Percentiles rank a stretch among this genome's conserved stretches.
phyloP scores from a whole-genome alignment of 2,113 vertebrate genomes.

The Globicephala melas region DNA sequence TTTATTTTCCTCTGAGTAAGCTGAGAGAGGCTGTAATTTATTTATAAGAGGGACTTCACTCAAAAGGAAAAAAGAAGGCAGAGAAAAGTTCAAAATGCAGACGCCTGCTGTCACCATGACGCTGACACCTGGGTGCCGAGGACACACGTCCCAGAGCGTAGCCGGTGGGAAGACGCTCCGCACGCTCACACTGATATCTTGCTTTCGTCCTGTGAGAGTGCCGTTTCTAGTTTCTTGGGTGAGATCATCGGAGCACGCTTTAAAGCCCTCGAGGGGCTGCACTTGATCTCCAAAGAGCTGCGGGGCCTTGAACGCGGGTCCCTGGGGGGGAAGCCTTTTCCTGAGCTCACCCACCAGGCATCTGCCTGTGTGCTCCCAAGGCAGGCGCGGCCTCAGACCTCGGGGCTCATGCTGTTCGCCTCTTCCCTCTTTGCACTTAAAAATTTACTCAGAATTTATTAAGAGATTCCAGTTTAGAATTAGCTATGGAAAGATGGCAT shows the following conservation, averaged over 20 bases:
- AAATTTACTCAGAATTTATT: not conserved
- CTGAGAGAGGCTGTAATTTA: not conserved
- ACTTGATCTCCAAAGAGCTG: not conserved
- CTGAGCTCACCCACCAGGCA: not conserved
- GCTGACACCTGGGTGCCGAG: not conserved
- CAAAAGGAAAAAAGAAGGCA: not conserved
- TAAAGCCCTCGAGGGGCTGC: not conserved
- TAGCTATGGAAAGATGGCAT: not conserved
- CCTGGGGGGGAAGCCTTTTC: not conserved
- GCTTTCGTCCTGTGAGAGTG: not conserved
- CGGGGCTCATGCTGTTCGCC: not conserved
- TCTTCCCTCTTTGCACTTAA: not conserved
- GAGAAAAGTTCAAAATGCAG: not conserved
- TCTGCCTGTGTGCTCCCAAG: not conserved
- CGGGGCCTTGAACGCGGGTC: not conserved
- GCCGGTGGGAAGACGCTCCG: fast-evolving
- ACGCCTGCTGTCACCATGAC: fast-evolving
- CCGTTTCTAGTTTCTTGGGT: not conserved
- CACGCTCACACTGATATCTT: fast-evolving
- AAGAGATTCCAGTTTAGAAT: not conserved
- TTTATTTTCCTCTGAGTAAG: not conserved
- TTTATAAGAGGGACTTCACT: not conserved
- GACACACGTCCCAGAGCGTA: fast-evolving
- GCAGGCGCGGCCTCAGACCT: not conserved
- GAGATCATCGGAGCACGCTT: not conserved